Percentiles rank a stretch among this genome's conserved stretches.
phyloP scores from a whole-genome alignment of 2,113 vertebrate species.

The Serilophus lunatus region DNA sequence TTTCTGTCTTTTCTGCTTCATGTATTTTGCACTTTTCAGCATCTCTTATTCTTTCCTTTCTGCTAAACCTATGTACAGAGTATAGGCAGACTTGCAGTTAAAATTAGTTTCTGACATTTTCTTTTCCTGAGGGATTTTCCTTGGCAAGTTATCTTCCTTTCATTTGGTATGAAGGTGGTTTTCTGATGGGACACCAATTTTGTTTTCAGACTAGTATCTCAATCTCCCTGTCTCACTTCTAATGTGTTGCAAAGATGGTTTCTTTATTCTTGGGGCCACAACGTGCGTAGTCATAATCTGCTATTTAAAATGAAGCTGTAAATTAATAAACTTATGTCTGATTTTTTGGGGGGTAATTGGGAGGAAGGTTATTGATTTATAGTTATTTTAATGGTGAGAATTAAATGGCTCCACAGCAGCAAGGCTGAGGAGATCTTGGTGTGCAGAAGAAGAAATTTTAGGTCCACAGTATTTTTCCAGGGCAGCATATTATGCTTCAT shows the following conservation, averaged over 20 bases:
- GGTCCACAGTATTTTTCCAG: neutral
- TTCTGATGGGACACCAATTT: constrained; percentile 5
- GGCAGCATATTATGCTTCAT: neutral
- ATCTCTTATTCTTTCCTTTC: neutral
- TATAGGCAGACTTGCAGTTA: neutral
- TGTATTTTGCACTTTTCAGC: neutral
- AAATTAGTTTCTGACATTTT: constrained; percentile 25
- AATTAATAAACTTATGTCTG: neutral
- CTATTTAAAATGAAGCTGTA: neutral
- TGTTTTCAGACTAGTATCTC: neutral
- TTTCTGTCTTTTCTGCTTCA: constrained; percentile 8
- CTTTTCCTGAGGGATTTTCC: neutral
- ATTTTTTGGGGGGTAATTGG: neutral
- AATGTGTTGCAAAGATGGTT: neutral
- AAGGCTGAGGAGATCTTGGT: neutral
- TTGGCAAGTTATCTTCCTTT: constrained; percentile 7
- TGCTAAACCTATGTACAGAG: neutral
- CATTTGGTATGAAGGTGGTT: neutral
- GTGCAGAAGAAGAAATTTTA: neutral
- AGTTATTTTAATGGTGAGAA: neutral
- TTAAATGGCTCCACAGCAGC: neutral
- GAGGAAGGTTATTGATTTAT: neutral
- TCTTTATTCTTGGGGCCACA: neutral
- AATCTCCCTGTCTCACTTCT: neutral
- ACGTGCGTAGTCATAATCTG: neutral